Conservation (phyloP, 2,888 invertebrate genomes). For the Coremacera marginata region DNA sequence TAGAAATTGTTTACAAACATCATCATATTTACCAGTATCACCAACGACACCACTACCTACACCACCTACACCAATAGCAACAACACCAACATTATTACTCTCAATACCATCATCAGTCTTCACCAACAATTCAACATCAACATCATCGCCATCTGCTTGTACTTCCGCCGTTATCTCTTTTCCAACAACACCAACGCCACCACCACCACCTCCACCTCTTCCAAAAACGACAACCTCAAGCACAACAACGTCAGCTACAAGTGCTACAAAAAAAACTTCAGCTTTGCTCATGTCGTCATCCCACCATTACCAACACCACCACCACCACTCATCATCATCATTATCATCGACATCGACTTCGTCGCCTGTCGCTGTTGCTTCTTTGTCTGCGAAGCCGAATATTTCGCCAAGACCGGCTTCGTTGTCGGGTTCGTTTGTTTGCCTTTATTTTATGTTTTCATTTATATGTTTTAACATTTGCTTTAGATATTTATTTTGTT, state of each 20-base stretch:
- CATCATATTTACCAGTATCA: slow-evolving; percentile 9
- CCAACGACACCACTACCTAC: slow-evolving; percentile 18
- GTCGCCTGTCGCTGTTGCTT: slow-evolving; percentile 48
- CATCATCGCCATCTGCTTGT: slow-evolving; percentile 27
- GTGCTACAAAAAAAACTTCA: slow-evolving; percentile 37
- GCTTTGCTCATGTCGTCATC: slow-evolving; percentile 39
- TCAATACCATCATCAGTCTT: slow-evolving; percentile 43
- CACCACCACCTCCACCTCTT: slow-evolving; percentile 41
- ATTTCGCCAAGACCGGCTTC: slow-evolving; percentile 70
- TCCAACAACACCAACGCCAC: slow-evolving; percentile 24
- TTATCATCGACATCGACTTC: slow-evolving; percentile 41
- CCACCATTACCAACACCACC: slow-evolving; percentile 54
- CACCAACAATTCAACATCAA: slow-evolving; percentile 43
- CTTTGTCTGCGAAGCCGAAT: slow-evolving; percentile 62
- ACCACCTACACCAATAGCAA: slow-evolving; percentile 27
- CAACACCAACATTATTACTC: slow-evolving; percentile 40
- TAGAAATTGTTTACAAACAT: background rate
- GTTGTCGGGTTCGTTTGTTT: slow-evolving; percentile 68
- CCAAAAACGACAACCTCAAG: slow-evolving; percentile 49
- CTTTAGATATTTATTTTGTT: background rate
- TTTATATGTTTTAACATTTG: slow-evolving; percentile 41
- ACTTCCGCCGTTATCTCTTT: background rate
- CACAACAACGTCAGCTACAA: slow-evolving; percentile 45
- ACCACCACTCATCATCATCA: slow-evolving; percentile 44
- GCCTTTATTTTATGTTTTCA: slow-evolving; percentile 53